Base-by-base conservation (phyloP, 1,140 invertebrate species). In the Trigoniulus corallinus region DNA sequence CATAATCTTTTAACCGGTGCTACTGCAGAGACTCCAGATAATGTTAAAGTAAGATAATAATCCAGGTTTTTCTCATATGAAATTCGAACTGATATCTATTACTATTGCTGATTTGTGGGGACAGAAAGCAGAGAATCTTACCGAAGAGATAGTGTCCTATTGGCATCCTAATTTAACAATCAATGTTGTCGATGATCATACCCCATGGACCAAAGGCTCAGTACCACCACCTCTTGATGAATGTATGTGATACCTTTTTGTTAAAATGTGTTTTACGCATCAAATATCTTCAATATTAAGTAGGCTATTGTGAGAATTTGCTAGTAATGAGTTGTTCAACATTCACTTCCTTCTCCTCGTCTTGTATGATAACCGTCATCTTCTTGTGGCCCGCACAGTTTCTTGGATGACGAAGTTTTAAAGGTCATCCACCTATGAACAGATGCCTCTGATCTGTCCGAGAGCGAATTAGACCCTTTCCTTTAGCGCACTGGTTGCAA, bases 81-180 rank as follows among this genome's bases (percentile, higher is more conserved):
- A 7, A 21, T 18, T 44, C 4, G 12, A 39, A 39, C 37, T 39
- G 37, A 18, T 39, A 39, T 12, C 12, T 12, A 39, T 39, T 54
- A 1, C 20, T 24, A 13, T 53, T 27, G 20, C 26, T 46, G 7
- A 24, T 29, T 22, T 52, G 1, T 18, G 7, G 7, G 4, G 4
- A 26, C 52, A 80, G 66, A 87, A 86, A 74, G 82, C 83, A 7
- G 80, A 88, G 66, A 76, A 78, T 53, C 75, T 86, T 64, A 78
- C 82, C 60, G 76, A 79, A 58, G 87, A 94, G 72, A 84, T 97
- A 53, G 67, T 98, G 0, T 96, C 93, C 15, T 93, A 98, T 67
- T 99, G 94, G 94, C 96, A 99, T 77, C 91, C 93, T 1, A 99
- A 99, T 74, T 66, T 98, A 53, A 99, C 95, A 0, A 74, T 99